Conservation (phyloP, 2,113 vertebrate genomes). For the Cheirogaleus medius region DNA sequence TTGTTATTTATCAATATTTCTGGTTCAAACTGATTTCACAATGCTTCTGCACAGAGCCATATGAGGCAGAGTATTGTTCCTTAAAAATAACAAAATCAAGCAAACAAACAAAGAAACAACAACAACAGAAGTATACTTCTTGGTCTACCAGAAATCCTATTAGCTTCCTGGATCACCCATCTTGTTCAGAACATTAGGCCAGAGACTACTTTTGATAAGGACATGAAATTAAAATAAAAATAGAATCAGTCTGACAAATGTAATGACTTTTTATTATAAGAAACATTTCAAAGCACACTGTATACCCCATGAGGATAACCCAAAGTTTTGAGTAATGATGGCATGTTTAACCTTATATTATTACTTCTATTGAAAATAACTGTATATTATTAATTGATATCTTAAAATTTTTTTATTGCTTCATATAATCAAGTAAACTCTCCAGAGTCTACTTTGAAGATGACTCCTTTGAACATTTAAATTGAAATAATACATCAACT, state of each 20-base stretch:
- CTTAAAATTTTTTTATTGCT: neutral
- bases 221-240: conserved; percentile 7
- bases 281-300: neutral
- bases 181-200: neutral
- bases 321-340: conserved; percentile 8
- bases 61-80: neutral
- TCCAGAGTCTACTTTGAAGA: neutral
- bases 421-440: conserved; percentile 40
- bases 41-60: neutral
- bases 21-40: neutral
- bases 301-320: neutral
- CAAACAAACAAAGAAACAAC: neutral
- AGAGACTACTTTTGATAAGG: neutral
- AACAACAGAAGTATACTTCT: neutral
- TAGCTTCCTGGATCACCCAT: neutral
- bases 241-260: neutral
- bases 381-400: conserved; percentile 42
- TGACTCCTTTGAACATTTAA: conserved; percentile 48
- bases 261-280: neutral
- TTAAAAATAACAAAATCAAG: neutral
- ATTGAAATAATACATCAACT: conserved; percentile 59
- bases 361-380: conserved; percentile 5
- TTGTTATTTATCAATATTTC: neutral
- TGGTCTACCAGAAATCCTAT: neutral
- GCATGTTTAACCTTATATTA: neutral